Base-by-base conservation (phyloP, 2,113 vertebrate species). In the Calonectris borealis region DNA sequence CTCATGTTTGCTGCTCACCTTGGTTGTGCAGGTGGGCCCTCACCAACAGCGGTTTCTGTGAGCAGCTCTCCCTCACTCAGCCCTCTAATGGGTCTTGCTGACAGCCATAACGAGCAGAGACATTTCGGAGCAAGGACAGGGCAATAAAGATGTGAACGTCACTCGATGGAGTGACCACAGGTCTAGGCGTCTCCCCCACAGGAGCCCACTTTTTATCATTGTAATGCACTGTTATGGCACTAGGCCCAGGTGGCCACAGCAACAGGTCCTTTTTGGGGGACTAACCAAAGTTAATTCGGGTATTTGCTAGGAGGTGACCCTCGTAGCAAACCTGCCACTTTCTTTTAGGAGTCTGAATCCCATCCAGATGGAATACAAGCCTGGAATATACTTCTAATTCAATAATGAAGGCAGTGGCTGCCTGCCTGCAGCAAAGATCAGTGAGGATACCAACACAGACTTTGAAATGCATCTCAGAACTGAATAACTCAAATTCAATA, bases 71-170 rank as follows among this genome's bases (percentile, higher is more conserved):
- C 52, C 60, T 31, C 73, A 16, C 27, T 11, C 21, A 55, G 20
- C 7, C 16, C n/a, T 17, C 7, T 16, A 40, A 36, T 2, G 11
- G 17, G 13, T 83, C 51, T 42, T 58, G n/a, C 69, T 5, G 5
- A 76, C 3, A 70, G 11, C 9, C 25, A 9, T 13, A 44, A 38
- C 0, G 1, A 78, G 20, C n/a, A 2, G 1, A 70, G 22, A 31
- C 27, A 58, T 40, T 25, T 36, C 20, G 46, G 42, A 91, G 29
- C 40, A 88, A 83, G 29, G 44, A 25, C 31, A 81, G 57, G 16
- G 34, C 36, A 89, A 73, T 12, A 34, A 64, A 64, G 36, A 69
- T 5, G 15, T 11, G 31, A 68, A 36, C 0, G 1, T n/a, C 16
- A 12, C 22, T 27, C 1, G 0, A 60, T 3, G 19, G 7, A 83